These are phyloP conservation scores for Gopherus flavomarginatus DNA, from an alignment of 2,113 vertebrate genomes.

Conservation along the genomic window DNA sequence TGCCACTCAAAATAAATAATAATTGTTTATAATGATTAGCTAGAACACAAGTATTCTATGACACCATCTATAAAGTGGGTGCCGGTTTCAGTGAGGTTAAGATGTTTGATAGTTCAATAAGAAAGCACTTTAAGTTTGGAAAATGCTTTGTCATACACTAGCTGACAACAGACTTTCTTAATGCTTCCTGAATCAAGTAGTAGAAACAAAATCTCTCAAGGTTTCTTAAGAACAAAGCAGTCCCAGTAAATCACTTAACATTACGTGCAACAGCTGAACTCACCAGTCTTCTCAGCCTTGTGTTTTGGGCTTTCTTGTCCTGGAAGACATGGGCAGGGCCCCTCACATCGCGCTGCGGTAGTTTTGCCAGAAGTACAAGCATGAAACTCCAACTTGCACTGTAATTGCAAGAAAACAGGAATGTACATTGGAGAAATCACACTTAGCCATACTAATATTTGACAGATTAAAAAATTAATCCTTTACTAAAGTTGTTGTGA, in stretches of 20 bases:
- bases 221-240: neutral
- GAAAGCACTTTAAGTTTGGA: neutral
- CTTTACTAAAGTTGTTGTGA: neutral
- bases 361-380: slow-evolving; percentile 90
- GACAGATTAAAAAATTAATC: slow-evolving; percentile 7
- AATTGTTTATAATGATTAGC: neutral
- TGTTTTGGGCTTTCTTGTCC: slow-evolving; percentile 83
- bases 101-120: neutral
- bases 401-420: slow-evolving; percentile 47
- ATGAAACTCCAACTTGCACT: slow-evolving; percentile 98
- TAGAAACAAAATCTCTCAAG: neutral
- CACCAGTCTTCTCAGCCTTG: slow-evolving; percentile 84
- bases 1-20: neutral
- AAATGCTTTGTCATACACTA: neutral
- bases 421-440: slow-evolving; percentile 4
- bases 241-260: neutral
- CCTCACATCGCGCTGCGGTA: slow-evolving; percentile 87
- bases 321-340: slow-evolving; percentile 91
- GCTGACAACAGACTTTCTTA: neutral
- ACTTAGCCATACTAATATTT: neutral
- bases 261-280: slow-evolving; percentile 65
- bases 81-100: neutral
- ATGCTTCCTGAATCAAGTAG: neutral
- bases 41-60: neutral
- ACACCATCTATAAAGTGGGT: neutral